Evolutionary conservation across 1,140 invertebrate genomes (phyloP), one percentile per base, ranked within the genome.

Genomic region (Listronotus oregonensis): DNA sequence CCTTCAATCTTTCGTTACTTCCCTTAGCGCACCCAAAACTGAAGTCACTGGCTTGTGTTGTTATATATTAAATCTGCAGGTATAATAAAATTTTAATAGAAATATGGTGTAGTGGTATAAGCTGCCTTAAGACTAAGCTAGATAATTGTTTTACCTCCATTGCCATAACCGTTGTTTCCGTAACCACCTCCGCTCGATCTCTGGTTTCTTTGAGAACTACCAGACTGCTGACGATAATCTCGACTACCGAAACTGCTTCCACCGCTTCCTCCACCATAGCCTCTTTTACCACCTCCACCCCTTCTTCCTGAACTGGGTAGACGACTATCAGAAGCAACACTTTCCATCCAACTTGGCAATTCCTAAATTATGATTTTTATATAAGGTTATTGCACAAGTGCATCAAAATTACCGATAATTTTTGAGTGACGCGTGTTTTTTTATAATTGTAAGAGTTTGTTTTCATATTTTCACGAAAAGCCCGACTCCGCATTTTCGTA

Each of bases 181-280:
- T 68, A 72, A 15, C 68, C 66, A 10, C 70, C 64, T 50, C 71
- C 68, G 1, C 71, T 69, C 32, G 71, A 69, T 46, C 77, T 66
- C 56, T 73, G 71, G 49, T 55, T 74, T 50, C 74, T 68, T 39
- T 72, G 68, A 44, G 64, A 67, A n/a, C 73, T 68, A 8, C 80
- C 80, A 5, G 81, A 80, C 75, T 81, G 80, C 70, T 92, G 91
- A 79, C 94, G 92, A 82, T 94, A 96, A 89, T 96, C 94, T 67
- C 93, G 84, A 6, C 92, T 90, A 46, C 91, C 92, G 80, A 96
- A 96, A 15, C 89, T 90, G 64, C 86, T 82, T 68, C 84, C 81
- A 40, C 88, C 85, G 54, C 83, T 81, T 68, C 85, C 82, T 69
- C 84, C 81, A 37, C 88, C 85, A 58, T 83, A 80, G 68, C 84